These are phyloP conservation scores for Vombatus ursinus DNA, from an alignment of 2,113 vertebrate species.

Conservation along the genomic window DNA sequence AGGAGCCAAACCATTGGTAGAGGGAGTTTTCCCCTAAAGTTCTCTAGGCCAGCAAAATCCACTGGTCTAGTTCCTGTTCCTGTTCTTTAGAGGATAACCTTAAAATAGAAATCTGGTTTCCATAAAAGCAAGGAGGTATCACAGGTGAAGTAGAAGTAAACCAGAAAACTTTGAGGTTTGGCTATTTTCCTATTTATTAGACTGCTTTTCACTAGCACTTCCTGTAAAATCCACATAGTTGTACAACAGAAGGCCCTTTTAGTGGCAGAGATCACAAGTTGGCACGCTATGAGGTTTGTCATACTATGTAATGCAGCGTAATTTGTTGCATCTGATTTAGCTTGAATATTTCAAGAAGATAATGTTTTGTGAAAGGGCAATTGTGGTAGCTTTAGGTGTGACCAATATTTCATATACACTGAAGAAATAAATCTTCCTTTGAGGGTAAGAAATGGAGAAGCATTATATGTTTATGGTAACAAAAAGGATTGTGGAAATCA, in stretches of 20 bases:
- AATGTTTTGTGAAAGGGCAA: not conserved
- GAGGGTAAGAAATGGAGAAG: not conserved
- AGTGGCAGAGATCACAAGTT: conserved; percentile 19
- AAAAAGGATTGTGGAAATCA: not conserved
- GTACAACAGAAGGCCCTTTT: not conserved
- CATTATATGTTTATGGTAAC: not conserved
- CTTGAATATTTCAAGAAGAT: not conserved
- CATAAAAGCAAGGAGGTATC: not conserved
- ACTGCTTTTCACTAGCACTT: conserved; percentile 16
- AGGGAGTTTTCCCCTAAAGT: not conserved
- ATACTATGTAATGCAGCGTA: not conserved
- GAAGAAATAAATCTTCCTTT: not conserved
- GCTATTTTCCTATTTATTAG: conserved; percentile 9
- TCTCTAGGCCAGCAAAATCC: not conserved
- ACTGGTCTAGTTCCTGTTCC: not conserved
- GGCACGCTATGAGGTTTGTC: conserved; percentile 15
- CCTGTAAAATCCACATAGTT: conserved; percentile 22
- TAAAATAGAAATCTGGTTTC: not conserved
- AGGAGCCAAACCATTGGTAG: not conserved
- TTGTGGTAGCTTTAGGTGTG: not conserved
- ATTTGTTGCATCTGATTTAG: not conserved
- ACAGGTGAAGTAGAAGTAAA: conserved; percentile 36
- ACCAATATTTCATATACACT: too few species aligned
- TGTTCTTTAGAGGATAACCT: not conserved
- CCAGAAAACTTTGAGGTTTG: not conserved